Evolutionary conservation across 2,113 vertebrate genomes (phyloP), one percentile per base, ranked within the genome.

Genomic region (Atlantisia rogersi): DNA sequence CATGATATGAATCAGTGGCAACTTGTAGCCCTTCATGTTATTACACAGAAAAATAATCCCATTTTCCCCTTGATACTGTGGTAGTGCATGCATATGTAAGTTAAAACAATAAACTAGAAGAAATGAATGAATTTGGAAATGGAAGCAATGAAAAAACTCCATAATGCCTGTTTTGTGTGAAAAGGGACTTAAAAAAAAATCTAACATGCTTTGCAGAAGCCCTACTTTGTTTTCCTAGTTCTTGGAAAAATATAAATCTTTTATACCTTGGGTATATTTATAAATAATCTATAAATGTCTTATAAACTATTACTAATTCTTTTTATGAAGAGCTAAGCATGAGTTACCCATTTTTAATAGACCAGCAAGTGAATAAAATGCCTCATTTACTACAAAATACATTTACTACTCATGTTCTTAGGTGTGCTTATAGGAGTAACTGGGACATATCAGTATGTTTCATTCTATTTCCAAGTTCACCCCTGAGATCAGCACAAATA

Each of bases 231-330:
- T 88, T 79, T 82, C 44, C 35, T 50, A 40, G 50, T 95, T 96
- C 94, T 90, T 94, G 65, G 82, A 88, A 95, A 91, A 92, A 24
- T 26, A 75, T 91, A 10, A 94, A 88, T 94, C 94, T 75, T 94
- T 94, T 82, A 94, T 56, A 37, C 11, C 46, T 20, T 70, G 71
- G 83, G 31, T 74, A 71, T 68, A 83, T 71, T 77, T 86, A 92
- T 95, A 84, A 96, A 96, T 92, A 84, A 93, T 78, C 15, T 48
- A 92, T 81, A 78, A 67, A 50, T 28, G 12, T 32, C 73, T 77
- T 58, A 92, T 94, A 90, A 97, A 96, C 94, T 88, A 94, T 95
- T 94, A 86, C 25, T 39, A 88, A 50, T 65, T 86, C 40, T 83
- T 92, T 90, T 86, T 81, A 76, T 71, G 60, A 91, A 92, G 76